These are phyloP conservation scores for Phortica magna DNA, from an alignment of 2,888 invertebrate genomes.

Conservation along the genomic window DNA sequence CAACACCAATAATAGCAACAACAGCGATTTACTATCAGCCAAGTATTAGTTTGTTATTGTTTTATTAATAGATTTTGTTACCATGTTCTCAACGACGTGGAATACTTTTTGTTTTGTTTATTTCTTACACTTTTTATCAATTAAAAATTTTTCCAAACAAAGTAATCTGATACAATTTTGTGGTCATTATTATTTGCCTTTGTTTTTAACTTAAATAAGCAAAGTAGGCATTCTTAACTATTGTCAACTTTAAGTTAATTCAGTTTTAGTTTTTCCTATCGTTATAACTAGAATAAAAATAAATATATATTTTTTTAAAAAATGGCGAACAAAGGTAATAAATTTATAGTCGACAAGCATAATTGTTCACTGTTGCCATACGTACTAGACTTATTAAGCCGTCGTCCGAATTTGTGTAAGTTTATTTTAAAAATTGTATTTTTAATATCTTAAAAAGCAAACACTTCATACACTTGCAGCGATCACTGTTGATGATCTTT, in stretches of 20 bases:
- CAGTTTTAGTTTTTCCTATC: too few species aligned
- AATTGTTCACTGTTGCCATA: slow-evolving; percentile 47
- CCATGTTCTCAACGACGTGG: slow-evolving; percentile 45
- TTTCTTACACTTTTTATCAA: neutral
- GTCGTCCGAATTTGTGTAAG: slow-evolving; percentile 46
- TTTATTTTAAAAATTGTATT: neutral
- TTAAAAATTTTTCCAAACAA: too few species aligned
- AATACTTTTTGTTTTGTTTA: neutral
- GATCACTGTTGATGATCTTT: slow-evolving; percentile 32
- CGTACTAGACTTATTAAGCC: slow-evolving; percentile 54
- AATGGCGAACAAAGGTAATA: too few species aligned
- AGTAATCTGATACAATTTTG: too few species aligned
- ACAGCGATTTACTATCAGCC: slow-evolving; percentile 14
- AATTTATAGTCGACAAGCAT: slow-evolving; percentile 43
- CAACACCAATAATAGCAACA: too few species aligned
- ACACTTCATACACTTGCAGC: slow-evolving; percentile 34
- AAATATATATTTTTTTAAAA: too few species aligned
- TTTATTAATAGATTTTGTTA: slow-evolving; percentile 54
- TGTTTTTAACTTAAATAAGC: slow-evolving; percentile 20
- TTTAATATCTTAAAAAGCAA: neutral
- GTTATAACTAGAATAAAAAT: too few species aligned
- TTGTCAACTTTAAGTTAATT: too few species aligned
- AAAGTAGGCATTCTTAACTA: too few species aligned
- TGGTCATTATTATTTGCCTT: too few species aligned
- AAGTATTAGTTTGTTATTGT: slow-evolving; percentile 51